A percentile compares a stretch with the other conserved stretches of the same genome.
Evolutionary conservation across 2,888 invertebrate genomes (phyloP).

Genomic region (Podabrus alpinus): DNA sequence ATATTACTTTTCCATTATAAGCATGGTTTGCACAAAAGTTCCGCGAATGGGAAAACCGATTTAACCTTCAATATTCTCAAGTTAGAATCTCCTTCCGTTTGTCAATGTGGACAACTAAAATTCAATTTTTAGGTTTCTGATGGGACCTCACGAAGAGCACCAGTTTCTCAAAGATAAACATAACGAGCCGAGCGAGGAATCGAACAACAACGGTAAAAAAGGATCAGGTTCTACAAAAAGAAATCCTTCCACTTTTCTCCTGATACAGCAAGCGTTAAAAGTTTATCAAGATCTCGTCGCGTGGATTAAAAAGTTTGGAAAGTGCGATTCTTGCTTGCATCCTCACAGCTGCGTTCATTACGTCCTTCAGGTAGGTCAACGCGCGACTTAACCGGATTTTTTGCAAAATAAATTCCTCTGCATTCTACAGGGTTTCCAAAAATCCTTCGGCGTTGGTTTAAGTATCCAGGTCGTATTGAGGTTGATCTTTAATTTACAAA

Average conservation of each 20-base stretch:
- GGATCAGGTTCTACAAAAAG: background rate
- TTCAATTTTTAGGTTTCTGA: conserved; percentile 38
- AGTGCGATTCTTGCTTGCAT: background rate
- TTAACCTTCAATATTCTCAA: conserved; percentile 66
- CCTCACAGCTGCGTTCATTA: background rate
- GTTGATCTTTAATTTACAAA: conserved; percentile 61
- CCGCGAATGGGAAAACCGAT: conserved; percentile 55
- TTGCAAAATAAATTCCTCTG: background rate
- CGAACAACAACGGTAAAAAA: background rate
- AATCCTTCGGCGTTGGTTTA: conserved; percentile 66
- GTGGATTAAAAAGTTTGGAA: background rate
- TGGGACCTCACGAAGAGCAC: conserved; percentile 27
- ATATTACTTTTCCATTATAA: conserved; percentile 64
- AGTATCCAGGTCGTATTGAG: conserved; percentile 65
- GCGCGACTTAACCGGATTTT: background rate
- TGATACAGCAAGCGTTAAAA: background rate
- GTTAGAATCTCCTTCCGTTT: conserved; percentile 42
- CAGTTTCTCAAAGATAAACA: background rate
- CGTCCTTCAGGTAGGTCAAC: background rate
- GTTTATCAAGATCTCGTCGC: background rate
- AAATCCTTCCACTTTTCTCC: background rate
- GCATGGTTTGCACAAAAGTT: conserved; percentile 56
- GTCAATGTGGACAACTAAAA: background rate
- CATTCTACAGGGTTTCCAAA: conserved; percentile 59
- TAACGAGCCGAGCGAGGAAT: background rate